Evolutionary conservation across 2,113 vertebrate genomes (phyloP), one percentile per base, ranked within the genome.

Genomic region (Tenrec ecaudatus): DNA sequence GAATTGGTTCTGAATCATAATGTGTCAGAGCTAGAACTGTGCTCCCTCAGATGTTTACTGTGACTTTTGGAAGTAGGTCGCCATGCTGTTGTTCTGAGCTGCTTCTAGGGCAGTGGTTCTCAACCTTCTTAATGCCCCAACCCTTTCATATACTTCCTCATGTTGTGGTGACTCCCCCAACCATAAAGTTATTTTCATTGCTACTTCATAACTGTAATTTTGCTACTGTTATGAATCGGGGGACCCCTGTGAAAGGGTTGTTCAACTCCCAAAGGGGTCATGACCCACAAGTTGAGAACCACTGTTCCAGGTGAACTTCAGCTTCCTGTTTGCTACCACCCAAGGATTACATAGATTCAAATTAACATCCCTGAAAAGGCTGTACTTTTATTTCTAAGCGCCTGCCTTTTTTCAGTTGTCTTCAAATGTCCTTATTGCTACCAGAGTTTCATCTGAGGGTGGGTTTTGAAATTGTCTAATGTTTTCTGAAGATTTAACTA

Each of bases 371-470:
- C 78, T 47, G 38, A 36, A 69, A 82, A 88, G 38, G 25, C 25
- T 31, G 40, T 77, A 10, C 2, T 0, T 69, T 78, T 71, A 71
- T 82, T 85, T 47, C n/a, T 38, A 27, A 80, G 89, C 27, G n/a
- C 60, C 62, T 62, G 31, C 31, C 1, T 20, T 68, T 62, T 93
- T 60, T 77, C 16, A 82, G 31, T 73, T 93, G 75, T 31, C 19
- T 90, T 95, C 79, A 60, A 64, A n/a, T 87, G 36, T 90, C 15
- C 62, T 85, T 77, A 11, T 11, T 89, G 33, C 23, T 73, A 31
- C 31, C 69, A 85, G 15, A n/a, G 71, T 92, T 66, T 92, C 47
- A 89, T 38, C 33, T 73, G 36, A 90, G 76, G 33, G 40, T 87
- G 25, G 40, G 62, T 79, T 69, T 53, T 77, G 77, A 36, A 64